Evolutionary conservation across 2,797 vertebrate genomes (phyloP).

Genomic region (Gambelia wislizenii): DNA sequence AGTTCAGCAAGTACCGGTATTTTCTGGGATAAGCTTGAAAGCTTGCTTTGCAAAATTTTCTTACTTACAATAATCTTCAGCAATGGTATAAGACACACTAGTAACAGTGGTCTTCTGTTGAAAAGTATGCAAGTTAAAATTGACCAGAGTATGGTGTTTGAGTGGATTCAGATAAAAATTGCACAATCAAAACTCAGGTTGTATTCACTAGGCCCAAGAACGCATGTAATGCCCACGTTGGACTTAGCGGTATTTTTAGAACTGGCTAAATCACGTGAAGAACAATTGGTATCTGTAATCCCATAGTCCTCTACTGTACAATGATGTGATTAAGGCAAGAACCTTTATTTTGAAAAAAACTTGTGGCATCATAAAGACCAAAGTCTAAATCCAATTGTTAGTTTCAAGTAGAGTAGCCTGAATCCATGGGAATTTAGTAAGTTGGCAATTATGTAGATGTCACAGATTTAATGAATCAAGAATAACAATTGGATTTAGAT

Average conservation of each 20-base stretch:
- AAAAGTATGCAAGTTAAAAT: not conserved
- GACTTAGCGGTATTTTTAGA: conserved; percentile 4
- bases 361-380: no score
- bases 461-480: no score
- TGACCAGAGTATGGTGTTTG: not conserved
- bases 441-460: no score
- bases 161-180: not conserved
- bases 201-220: not conserved
- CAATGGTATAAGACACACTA: no score
- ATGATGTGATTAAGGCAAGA: not conserved
- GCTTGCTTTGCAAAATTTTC: not conserved
- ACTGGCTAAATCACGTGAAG: not conserved
- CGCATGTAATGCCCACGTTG: not conserved
- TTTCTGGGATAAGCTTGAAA: not conserved
- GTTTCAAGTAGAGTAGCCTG: no score
- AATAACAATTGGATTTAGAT: no score
- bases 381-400: no score
- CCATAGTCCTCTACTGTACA: not conserved
- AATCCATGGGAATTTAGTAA: no score
- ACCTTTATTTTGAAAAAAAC: not conserved
- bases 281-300: conserved; percentile 4
- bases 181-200: not conserved
- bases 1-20: not conserved
- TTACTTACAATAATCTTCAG: not conserved
- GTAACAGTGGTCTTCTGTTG: not conserved